Conservation (phyloP, 1,140 invertebrate species). For the Caenorhabditis tropicalis region DNA sequence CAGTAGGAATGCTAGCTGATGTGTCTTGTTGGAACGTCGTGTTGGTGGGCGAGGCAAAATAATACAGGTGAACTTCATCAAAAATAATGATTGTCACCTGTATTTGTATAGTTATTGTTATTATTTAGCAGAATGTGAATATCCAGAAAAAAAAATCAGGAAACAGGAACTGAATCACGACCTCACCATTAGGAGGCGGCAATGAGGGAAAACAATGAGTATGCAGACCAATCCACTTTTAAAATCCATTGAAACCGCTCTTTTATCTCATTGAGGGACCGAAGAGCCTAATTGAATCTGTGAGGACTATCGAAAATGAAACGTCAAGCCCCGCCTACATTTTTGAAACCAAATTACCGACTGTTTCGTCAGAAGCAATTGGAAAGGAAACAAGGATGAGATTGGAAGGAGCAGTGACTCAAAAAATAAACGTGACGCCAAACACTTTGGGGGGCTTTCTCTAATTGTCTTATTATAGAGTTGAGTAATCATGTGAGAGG, state of each 20-base stretch:
- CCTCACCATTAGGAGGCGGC: too few species aligned
- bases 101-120: not conserved
- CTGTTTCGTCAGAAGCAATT: conserved; percentile 15
- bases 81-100: not conserved
- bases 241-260: not conserved
- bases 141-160: not conserved
- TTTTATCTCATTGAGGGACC: conserved; percentile 1
- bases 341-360: not conserved
- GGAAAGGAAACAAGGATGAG: not conserved
- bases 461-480: not conserved
- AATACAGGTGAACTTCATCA: not conserved
- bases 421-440: conserved; percentile 23
- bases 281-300: not conserved
- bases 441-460: not conserved
- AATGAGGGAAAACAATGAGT: not conserved
- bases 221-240: conserved; percentile 8
- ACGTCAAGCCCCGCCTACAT: conserved; percentile 23
- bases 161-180: too few species aligned
- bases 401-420: not conserved
- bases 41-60: not conserved
- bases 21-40: not conserved
- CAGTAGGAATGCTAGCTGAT: not conserved
- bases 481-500: conserved; percentile 28
- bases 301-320: not conserved
- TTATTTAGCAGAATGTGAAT: not conserved